Conservation (phyloP, 2,888 invertebrate genomes). For the Petrolisthes cinctipes region DNA sequence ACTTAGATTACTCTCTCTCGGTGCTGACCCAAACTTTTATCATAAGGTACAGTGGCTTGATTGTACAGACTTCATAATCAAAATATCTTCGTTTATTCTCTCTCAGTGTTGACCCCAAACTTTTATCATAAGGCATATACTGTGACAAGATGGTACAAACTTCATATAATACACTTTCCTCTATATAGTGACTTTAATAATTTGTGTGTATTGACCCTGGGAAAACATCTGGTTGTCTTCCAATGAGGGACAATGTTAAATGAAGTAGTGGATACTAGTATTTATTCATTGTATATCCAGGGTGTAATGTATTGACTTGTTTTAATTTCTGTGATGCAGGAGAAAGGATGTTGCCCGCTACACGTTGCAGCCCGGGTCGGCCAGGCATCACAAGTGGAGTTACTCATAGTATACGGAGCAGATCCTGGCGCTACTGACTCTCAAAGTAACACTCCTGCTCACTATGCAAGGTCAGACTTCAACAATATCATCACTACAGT, state of each 20-base stretch:
- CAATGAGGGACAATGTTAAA: no score
- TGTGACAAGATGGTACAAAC: no score
- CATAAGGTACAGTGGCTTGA: conserved; percentile 75
- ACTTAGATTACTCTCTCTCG: conserved; percentile 89
- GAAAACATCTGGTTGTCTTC: background rate
- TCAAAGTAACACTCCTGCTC: conserved; percentile 80
- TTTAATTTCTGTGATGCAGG: conserved; percentile 73
- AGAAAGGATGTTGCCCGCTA: conserved; percentile 90
- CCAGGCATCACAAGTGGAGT: conserved; percentile 90
- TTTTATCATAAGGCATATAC: conserved; percentile 82
- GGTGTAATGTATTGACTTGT: background rate
- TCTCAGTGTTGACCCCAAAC: conserved; percentile 95
- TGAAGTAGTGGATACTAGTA: background rate
- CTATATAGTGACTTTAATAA: no score
- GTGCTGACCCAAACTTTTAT: conserved; percentile 96
- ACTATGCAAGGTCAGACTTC: conserved; percentile 76
- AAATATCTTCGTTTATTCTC: conserved; percentile 82
- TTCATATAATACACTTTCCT: no score
- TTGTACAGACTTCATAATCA: no score
- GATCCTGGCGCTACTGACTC: conserved; percentile 88
- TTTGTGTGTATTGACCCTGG: background rate
- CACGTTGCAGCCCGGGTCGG: conserved; percentile 96
- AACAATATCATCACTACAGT: no score
- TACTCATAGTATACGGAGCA: conserved; percentile 92
- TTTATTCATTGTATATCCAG: background rate